phyloP scores from a whole-genome alignment of 1,140 invertebrate genomes.

The Anadara kagoshimensis region DNA sequence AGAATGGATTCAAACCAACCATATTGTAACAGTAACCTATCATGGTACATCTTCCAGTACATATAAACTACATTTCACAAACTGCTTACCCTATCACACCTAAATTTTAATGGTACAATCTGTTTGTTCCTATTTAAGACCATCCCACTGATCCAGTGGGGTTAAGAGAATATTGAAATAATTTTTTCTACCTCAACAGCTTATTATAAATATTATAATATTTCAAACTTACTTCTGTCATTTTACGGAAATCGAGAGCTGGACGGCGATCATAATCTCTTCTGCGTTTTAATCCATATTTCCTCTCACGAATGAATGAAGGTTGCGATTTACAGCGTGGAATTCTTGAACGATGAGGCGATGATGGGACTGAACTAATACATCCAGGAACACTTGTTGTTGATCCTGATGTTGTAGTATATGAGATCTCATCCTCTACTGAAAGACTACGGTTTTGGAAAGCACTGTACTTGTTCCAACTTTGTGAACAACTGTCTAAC shows the following conservation, averaged over 20 bases:
- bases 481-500: conserved; percentile 39
- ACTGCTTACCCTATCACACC: no score
- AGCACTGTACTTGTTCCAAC: conserved; percentile 38
- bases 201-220: not conserved
- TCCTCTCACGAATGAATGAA: conserved; percentile 66
- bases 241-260: conserved; percentile 66
- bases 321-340: conserved; percentile 69
- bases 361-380: conserved; percentile 43
- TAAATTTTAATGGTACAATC: no score
- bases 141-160: no score
- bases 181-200: no score
- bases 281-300: conserved; percentile 62
- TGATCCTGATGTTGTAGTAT: conserved; percentile 43
- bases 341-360: conserved; percentile 54
- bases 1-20: no score
- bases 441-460: conserved; percentile 69
- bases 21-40: no score
- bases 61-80: no score
- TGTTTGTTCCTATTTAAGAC: no score
- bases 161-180: no score
- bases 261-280: conserved; percentile 62
- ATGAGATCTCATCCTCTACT: conserved; percentile 66
- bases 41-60: no score
- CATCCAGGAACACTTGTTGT: conserved; percentile 44
- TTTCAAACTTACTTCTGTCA: conserved; percentile 63